A percentile compares a stretch with the other conserved stretches of the same genome.
These are phyloP conservation scores for Heterodera carotae DNA, from an alignment of 1,140 invertebrate species.

Conservation along the genomic window DNA sequence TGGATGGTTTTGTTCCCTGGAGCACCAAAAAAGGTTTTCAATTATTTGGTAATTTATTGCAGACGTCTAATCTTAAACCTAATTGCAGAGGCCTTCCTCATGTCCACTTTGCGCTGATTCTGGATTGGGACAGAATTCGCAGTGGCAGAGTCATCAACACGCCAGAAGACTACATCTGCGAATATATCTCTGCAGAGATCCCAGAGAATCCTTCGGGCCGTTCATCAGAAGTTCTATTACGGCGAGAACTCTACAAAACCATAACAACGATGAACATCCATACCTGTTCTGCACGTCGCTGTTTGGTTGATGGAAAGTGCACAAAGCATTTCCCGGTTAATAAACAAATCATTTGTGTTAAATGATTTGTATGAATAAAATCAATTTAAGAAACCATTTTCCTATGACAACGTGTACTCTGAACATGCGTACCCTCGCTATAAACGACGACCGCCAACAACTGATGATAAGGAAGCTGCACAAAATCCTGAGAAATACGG, in stretches of 20 bases:
- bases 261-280: constrained; percentile 4
- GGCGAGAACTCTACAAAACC: not conserved
- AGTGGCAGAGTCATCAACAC: not conserved
- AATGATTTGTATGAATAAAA: not conserved
- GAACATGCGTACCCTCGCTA: not conserved
- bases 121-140: constrained; percentile 10
- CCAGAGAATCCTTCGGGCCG: not conserved
- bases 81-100: not conserved
- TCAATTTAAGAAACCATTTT: not conserved
- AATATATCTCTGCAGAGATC: constrained; percentile 11
- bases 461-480: not conserved
- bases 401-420: not conserved
- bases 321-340: constrained; percentile 6
- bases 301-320: not conserved
- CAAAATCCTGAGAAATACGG: not conserved
- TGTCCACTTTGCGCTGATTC: constrained; percentile 2
- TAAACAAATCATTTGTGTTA: not conserved
- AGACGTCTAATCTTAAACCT: not conserved
- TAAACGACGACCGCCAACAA: not conserved
- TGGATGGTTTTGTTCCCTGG: constrained; percentile 3
- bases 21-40: constrained; percentile 17
- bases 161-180: not conserved
- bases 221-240: not conserved
- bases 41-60: not conserved
- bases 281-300: not conserved